These are phyloP conservation scores for Diaphora mendica DNA, from an alignment of 2,888 invertebrate genomes.

Conservation along the genomic window DNA sequence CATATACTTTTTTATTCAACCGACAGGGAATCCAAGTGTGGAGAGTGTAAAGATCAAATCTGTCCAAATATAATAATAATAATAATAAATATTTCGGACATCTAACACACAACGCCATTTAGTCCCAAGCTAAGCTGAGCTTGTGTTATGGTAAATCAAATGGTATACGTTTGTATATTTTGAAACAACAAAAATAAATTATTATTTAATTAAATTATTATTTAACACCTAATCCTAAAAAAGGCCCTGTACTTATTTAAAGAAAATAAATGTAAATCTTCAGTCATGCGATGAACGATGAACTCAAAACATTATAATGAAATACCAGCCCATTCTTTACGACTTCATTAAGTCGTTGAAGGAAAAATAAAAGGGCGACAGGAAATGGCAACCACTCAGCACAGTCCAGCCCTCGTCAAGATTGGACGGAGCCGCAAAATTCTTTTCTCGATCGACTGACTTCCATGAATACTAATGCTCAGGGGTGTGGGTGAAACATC, in stretches of 20 bases:
- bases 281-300: constrained; percentile 60
- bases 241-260: not conserved
- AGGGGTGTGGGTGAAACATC: constrained; percentile 68
- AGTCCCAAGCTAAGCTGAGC: too few relatives aligned
- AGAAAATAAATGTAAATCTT: constrained; percentile 16
- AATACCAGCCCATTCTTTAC: constrained; percentile 78
- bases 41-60: too few relatives aligned
- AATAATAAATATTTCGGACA: too few relatives aligned
- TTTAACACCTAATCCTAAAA: not conserved
- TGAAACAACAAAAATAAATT: too few relatives aligned
- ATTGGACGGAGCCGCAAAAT: constrained; percentile 78
- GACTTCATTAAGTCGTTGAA: constrained; percentile 82
- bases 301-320: constrained; percentile 80
- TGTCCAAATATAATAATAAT: too few relatives aligned
- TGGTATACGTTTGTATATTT: too few relatives aligned
- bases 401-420: constrained; percentile 75
- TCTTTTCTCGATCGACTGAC: constrained; percentile 84
- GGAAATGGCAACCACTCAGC: constrained; percentile 82
- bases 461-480: constrained; percentile 84
- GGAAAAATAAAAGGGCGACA: constrained; percentile 76
- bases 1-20: not conserved
- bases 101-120: too few relatives aligned
- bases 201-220: too few relatives aligned
- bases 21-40: too few relatives aligned
- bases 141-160: too few relatives aligned